phyloP scores from a whole-genome alignment of 2,888 invertebrate species.

The Aromia moschata region DNA sequence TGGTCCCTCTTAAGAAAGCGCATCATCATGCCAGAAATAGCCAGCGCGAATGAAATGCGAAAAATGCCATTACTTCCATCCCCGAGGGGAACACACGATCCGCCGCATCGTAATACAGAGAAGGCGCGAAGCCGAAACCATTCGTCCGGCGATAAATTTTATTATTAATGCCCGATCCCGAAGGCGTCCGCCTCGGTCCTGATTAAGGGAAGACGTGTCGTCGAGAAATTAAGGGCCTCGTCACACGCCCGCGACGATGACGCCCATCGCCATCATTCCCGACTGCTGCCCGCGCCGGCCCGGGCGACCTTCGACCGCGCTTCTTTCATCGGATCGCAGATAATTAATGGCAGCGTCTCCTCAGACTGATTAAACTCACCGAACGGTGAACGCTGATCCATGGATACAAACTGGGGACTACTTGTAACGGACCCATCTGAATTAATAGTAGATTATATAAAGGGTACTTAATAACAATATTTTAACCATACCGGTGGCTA shows the following conservation, averaged over 20 bases:
- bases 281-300: no score
- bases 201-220: not conserved
- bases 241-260: not conserved
- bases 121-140: not conserved
- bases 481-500: no score
- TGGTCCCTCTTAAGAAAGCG: no score
- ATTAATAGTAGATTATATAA: no score
- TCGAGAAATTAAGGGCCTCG: not conserved
- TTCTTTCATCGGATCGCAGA: constrained; percentile 6
- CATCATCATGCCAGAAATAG: no score
- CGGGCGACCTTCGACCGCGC: not conserved
- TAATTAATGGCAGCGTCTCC: constrained; percentile 20
- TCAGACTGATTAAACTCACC: constrained; percentile 37
- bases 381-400: constrained; percentile 37
- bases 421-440: no score
- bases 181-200: not conserved
- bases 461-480: no score
- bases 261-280: not conserved
- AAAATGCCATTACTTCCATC: no score
- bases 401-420: constrained; percentile 33
- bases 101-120: no score
- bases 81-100: no score
- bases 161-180: not conserved
- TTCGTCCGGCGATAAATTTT: not conserved
- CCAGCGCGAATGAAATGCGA: no score